phyloP scores from a whole-genome alignment of 2,113 vertebrate species.

The Nibea albiflora region DNA sequence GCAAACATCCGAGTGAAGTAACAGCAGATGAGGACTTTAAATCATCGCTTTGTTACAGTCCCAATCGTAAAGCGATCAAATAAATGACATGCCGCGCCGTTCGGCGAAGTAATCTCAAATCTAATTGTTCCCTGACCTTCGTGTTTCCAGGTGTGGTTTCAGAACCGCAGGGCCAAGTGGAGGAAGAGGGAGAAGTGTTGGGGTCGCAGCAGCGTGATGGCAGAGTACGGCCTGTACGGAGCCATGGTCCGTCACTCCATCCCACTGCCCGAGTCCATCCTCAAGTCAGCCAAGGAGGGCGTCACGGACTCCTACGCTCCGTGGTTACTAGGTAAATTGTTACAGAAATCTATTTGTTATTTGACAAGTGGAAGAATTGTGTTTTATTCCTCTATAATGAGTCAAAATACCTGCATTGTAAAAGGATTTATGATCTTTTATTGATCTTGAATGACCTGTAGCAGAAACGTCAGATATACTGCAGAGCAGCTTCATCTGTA shows the following conservation, averaged over 20 bases:
- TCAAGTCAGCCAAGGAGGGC: constrained; percentile 98
- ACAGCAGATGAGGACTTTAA: neutral
- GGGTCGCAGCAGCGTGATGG: constrained; percentile 99
- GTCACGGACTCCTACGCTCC: constrained; percentile 98
- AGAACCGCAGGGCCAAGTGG: constrained; percentile 98
- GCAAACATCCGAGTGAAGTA: neutral
- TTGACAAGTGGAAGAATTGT: no score
- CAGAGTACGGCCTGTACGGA: constrained; percentile 95
- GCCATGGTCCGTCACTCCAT: constrained; percentile 99
- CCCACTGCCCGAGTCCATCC: constrained; percentile 96
- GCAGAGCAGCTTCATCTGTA: neutral
- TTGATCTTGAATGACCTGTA: neutral
- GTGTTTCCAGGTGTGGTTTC: constrained; percentile 94
- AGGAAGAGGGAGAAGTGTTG: constrained; percentile 98
- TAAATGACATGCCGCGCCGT: neutral
- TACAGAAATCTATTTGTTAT: neutral
- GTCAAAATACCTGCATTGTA: neutral
- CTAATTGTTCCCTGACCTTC: neutral
- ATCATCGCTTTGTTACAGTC: neutral
- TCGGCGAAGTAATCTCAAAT: neutral
- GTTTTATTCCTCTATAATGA: neutral
- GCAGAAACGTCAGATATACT: neutral
- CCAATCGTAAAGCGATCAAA: no score
- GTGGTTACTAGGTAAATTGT: constrained; percentile 94
- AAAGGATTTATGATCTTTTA: neutral